Evolutionary conservation across 2,113 vertebrate species (phyloP).

Genomic region (Corapipo altera): DNA sequence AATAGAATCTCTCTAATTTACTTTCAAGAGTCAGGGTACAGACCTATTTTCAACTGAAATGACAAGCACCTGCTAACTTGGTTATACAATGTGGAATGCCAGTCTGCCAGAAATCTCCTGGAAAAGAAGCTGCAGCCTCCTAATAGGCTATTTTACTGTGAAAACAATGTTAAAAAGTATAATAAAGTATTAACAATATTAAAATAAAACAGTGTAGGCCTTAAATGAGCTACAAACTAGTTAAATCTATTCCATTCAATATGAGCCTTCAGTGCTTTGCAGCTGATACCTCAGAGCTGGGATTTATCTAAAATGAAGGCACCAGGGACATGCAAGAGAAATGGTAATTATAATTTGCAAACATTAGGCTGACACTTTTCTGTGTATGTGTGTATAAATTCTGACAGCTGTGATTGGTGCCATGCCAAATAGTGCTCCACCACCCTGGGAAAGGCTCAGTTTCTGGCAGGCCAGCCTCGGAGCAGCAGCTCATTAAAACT

Average conservation of each 20-base stretch:
- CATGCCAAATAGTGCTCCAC: conserved; percentile 54
- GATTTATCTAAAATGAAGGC: conserved; percentile 60
- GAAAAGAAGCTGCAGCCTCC: conserved; percentile 26
- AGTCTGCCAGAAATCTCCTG: conserved; percentile 30
- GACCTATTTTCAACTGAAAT: conserved; percentile 10
- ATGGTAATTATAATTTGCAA: conserved; percentile 76
- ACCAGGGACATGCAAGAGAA: conserved; percentile 55
- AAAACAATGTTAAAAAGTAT: conserved; percentile 57
- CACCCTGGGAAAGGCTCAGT: background rate
- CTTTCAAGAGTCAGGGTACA: conserved; percentile 50
- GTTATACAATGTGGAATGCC: background rate
- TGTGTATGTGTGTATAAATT: conserved; percentile 60
- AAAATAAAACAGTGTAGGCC: conserved; percentile 53
- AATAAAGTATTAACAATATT: conserved; percentile 71
- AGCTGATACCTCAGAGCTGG: conserved; percentile 60
- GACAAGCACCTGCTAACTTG: background rate
- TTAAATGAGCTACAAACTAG: conserved; percentile 64
- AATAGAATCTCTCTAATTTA: conserved; percentile 59
- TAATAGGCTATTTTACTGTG: conserved; percentile 26
- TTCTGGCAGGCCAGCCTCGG: conserved; percentile 69
- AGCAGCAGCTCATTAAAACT: conserved; percentile 82
- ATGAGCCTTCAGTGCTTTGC: conserved; percentile 34
- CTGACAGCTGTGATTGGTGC: conserved; percentile 78
- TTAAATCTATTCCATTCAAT: conserved; percentile 41
- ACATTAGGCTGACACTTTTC: conserved; percentile 75